These are phyloP conservation scores for Mionectes olivaceus DNA, from an alignment of 2,797 vertebrate genomes.

Conservation along the genomic window DNA sequence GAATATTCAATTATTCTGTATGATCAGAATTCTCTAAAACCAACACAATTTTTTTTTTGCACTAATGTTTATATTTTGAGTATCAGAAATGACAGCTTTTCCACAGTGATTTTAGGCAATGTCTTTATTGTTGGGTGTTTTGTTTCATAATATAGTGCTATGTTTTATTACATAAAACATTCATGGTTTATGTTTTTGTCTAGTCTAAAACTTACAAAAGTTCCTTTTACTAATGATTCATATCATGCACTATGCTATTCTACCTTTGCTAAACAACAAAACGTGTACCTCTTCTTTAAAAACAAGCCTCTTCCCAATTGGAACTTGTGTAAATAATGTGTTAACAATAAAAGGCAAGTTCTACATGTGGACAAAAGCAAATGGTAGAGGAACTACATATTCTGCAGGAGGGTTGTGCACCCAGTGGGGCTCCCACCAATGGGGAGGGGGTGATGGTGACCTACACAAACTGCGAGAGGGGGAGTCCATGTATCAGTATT, in stretches of 20 bases:
- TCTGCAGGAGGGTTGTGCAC: neutral
- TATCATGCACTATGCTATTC: neutral
- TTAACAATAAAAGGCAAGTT: neutral
- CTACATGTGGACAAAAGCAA: neutral
- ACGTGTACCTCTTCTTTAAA: neutral
- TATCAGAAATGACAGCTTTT: neutral
- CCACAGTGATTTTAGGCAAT: neutral
- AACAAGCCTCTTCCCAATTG: neutral
- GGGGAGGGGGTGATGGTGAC: neutral
- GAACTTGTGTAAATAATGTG: neutral
- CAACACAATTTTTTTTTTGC: neutral
- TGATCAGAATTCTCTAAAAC: neutral
- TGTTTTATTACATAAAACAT: neutral
- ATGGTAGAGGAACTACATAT: neutral
- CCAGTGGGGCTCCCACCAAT: rapidly evolving
- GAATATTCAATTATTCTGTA: neutral
- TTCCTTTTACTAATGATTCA: neutral
- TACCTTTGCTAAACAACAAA: neutral
- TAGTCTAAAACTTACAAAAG: neutral
- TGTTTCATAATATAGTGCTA: neutral
- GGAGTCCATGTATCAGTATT: rapidly evolving
- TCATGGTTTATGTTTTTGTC: neutral
- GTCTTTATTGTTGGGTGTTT: neutral
- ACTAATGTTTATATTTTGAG: neutral
- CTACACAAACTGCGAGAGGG: neutral